Evolutionary conservation across 2,113 vertebrate species (phyloP).

Genomic region (Phaethornis superciliosus): DNA sequence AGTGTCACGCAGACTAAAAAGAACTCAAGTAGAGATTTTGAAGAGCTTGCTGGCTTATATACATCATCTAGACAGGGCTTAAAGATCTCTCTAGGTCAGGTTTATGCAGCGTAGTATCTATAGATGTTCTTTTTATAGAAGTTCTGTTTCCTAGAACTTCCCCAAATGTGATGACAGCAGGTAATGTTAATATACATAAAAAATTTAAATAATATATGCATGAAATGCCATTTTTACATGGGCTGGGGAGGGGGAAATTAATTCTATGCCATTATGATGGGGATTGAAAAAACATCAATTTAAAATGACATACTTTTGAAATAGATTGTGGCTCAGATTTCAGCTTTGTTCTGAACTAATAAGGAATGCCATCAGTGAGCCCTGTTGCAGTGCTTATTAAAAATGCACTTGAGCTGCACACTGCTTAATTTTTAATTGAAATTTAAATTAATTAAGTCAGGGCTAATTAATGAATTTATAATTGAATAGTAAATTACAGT

Average conservation of each 20-base stretch:
- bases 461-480: slow-evolving; percentile 75
- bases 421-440: slow-evolving; percentile 76
- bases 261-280: slow-evolving; percentile 33
- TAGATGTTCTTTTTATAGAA: background rate
- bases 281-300: slow-evolving; percentile 56
- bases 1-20: background rate
- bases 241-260: background rate
- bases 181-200: slow-evolving; percentile 33
- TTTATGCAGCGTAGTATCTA: background rate
- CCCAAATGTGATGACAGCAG: slow-evolving; percentile 50
- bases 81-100: background rate
- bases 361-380: slow-evolving; percentile 67
- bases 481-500: slow-evolving; percentile 72
- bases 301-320: slow-evolving; percentile 61
- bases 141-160: slow-evolving; percentile 29
- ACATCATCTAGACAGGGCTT: background rate
- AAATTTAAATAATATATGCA: slow-evolving; percentile 12
- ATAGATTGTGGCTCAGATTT: slow-evolving; percentile 55
- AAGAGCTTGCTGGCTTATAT: slow-evolving; percentile 12
- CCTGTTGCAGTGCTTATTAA: slow-evolving; percentile 57
- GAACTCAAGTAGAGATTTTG: background rate
- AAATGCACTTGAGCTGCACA: slow-evolving; percentile 65
- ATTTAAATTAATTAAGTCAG: slow-evolving; percentile 77
- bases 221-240: slow-evolving; percentile 29
- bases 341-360: slow-evolving; percentile 64